These are phyloP conservation scores for Capromys pilorides DNA, from an alignment of 2,797 vertebrate species.

Conservation along the genomic window DNA sequence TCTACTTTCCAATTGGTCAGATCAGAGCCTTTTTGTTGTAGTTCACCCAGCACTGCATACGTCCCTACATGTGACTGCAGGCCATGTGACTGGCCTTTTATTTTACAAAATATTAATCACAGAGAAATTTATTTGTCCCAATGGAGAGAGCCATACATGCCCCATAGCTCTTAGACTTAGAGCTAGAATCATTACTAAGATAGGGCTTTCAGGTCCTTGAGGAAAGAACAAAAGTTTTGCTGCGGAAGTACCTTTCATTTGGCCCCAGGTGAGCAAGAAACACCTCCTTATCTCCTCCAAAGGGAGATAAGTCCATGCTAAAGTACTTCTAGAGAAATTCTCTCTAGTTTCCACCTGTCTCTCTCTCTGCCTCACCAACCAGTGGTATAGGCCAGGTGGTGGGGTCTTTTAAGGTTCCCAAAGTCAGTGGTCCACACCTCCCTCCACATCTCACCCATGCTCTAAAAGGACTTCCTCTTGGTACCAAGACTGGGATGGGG, in stretches of 20 bases:
- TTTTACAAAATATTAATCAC: neutral
- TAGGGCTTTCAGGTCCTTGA: neutral
- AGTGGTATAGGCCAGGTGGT: neutral
- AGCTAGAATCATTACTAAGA: neutral
- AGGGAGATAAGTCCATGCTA: neutral
- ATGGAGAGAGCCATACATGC: neutral
- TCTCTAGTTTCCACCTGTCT: neutral
- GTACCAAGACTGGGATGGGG: neutral
- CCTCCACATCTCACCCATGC: neutral
- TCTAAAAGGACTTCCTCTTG: conserved; percentile 52
- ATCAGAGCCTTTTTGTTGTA: neutral
- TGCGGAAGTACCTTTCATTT: neutral
- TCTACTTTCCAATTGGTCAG: neutral
- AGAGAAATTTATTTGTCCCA: neutral
- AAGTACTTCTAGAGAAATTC: neutral
- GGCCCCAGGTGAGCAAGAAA: neutral
- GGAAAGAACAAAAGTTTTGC: neutral
- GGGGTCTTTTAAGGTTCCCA: neutral
- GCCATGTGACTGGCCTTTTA: neutral
- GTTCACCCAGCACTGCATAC: neutral
- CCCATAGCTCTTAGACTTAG: neutral
- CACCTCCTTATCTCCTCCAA: neutral
- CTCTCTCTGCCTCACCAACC: neutral
- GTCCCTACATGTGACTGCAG: neutral
- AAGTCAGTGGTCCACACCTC: neutral